Evolutionary conservation across 30 jellyfish, hydroid and myxozoan species (phyloP).

Genomic region (Rhopilema esculentum): DNA sequence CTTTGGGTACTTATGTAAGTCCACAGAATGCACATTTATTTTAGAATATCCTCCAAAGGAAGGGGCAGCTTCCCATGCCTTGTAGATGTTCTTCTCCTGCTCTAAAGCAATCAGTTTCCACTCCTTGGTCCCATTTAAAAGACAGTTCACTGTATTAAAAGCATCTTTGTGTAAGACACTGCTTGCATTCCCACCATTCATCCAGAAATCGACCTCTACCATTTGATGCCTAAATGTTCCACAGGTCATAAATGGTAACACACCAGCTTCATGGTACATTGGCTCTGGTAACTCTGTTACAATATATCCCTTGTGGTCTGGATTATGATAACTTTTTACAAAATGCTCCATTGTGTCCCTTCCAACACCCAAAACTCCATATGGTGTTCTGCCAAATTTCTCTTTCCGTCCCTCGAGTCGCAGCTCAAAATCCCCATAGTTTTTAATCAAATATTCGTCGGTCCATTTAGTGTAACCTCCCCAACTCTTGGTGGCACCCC

Average conservation of each 20-base stretch:
- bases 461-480: slow-evolving; percentile 79
- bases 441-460: slow-evolving; percentile 77
- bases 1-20: slow-evolving; percentile 48
- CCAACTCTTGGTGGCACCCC: slow-evolving; percentile 77
- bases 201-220: slow-evolving; percentile 91
- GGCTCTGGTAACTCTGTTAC: slow-evolving; percentile 87
- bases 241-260: slow-evolving; percentile 78
- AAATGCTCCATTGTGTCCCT: slow-evolving; percentile 85
- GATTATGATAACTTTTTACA: slow-evolving; percentile 50
- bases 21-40: slow-evolving; percentile 73
- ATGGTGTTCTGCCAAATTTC: slow-evolving; percentile 70
- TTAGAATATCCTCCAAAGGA: slow-evolving; percentile 79
- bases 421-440: slow-evolving; percentile 73
- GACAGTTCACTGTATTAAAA: slow-evolving; percentile 85
- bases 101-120: slow-evolving; percentile 77
- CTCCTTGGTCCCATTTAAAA: slow-evolving; percentile 86
- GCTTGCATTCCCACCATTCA: slow-evolving; percentile 80
- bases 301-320: slow-evolving; percentile 59
- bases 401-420: slow-evolving; percentile 84
- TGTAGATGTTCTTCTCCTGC: slow-evolving; percentile 61
- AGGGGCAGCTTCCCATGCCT: slow-evolving; percentile 65
- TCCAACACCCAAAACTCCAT: slow-evolving; percentile 84
- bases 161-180: slow-evolving; percentile 91
- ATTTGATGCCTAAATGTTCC: slow-evolving; percentile 64
- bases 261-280: slow-evolving; percentile 83